Conservation (phyloP, 2,888 invertebrate genomes). For the Acanthopleura granulata region DNA sequence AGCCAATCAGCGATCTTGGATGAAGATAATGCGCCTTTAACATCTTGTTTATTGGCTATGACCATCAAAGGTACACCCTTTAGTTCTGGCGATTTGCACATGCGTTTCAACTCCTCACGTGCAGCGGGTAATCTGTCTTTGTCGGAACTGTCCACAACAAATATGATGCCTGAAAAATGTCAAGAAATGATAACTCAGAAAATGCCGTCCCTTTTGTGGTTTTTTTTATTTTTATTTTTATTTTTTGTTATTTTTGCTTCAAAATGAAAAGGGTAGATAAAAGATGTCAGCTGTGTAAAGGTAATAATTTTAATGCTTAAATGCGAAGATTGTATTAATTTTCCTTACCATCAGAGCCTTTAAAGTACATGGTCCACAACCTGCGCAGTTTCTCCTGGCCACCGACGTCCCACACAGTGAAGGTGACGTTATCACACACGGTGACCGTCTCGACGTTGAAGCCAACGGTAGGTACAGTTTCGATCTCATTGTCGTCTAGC, state of each 20-base stretch:
- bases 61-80: slow-evolving; percentile 6
- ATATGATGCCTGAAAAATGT: background rate
- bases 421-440: slow-evolving; percentile 5
- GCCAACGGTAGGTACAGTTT: slow-evolving; percentile 57
- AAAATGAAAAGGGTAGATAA: no score
- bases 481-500: slow-evolving; percentile 46
- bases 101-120: slow-evolving; percentile 3
- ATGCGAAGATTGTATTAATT: background rate
- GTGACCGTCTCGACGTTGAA: slow-evolving; percentile 31
- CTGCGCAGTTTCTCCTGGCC: slow-evolving; percentile 55
- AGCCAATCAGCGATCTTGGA: slow-evolving; percentile 7
- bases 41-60: slow-evolving; percentile 11
- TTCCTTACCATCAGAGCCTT: slow-evolving; percentile 2
- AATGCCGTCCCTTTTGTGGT: no score
- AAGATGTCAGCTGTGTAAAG: no score
- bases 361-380: slow-evolving; percentile 15
- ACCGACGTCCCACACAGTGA: slow-evolving; percentile 44
- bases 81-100: background rate
- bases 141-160: slow-evolving; percentile 8
- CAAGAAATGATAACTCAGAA: no score
- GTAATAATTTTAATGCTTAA: no score
- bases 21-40: slow-evolving; percentile 2
- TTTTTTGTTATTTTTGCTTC: no score
- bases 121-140: slow-evolving; percentile 7
- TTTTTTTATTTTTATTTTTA: no score